Evolutionary conservation across 2,113 vertebrate species (phyloP), one percentile per base, ranked within the genome.

Genomic region (Zonotrichia leucophrys): DNA sequence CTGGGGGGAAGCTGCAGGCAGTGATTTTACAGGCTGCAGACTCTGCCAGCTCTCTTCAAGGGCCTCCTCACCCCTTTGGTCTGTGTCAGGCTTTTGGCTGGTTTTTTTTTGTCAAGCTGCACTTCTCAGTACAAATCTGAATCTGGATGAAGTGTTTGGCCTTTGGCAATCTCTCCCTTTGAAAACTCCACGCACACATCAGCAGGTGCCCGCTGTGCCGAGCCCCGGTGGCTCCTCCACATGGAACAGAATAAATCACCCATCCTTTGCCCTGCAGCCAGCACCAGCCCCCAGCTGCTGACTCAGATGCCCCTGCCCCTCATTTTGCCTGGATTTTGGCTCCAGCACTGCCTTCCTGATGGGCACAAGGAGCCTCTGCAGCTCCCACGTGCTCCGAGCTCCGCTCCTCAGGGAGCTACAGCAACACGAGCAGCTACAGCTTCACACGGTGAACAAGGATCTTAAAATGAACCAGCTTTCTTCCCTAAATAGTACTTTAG

Each of bases 311-410:
- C 39, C 33, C 83, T 52, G 72, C 53, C 30, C 76, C 72, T 18
- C 3, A 0, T 31, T 59, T 19, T 33, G 10, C 75, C 33, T 0
- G 1, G 46, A 67, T 11, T 56, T 53, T 58, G 7, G 62, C 47
- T 76, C 69, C 53, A 55, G 74, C 47, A 3, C 67, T 1, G 0
- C 28, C 1, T 37, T 78, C 66, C 74, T 9, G 47, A 15, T 0
- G 2, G 2, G 28, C 47, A 67, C 74, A 41, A n/a, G 49, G 79
- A 42, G 67, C 77, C 46, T 53, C 47, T 4, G 33, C 30, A n/a
- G 67, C 52, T 52, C 3, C 52, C 3, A 12, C 0, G 0, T 10
- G 20, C 1, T 35, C 22, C 0, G 1, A 66, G 50, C 60, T 59
- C 44, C 46, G 12, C 44, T 66, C 33, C 46, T 89, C 33, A 14